A percentile compares a stretch with the other conserved stretches of the same genome.
These are phyloP conservation scores for Eolophus roseicapilla DNA, from an alignment of 2,113 vertebrate genomes.

Conservation along the genomic window DNA sequence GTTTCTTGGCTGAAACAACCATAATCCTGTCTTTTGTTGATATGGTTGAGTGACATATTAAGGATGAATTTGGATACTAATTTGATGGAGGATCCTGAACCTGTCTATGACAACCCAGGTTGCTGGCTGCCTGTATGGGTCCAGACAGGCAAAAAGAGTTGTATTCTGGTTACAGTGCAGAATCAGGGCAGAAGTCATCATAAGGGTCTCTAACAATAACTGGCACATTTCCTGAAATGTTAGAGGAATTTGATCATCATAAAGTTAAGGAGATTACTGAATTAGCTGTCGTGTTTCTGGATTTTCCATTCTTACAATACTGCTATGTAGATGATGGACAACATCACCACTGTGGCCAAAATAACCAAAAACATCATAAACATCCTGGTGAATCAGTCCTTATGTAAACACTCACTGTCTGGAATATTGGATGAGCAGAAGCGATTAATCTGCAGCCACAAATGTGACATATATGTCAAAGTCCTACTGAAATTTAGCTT, in stretches of 20 bases:
- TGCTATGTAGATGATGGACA: not conserved
- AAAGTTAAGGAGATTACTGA: not conserved
- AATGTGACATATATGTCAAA: not conserved
- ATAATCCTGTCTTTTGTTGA: not conserved
- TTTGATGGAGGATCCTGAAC: not conserved
- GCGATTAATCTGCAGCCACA: not conserved
- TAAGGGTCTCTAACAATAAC: not conserved
- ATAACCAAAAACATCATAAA: not conserved
- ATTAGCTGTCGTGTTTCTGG: not conserved
- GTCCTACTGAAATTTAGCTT: not conserved
- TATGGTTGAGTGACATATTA: not conserved
- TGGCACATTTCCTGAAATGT: not conserved
- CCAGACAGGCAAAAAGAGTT: not conserved
- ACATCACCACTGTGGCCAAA: not conserved
- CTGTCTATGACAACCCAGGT: fast-evolving
- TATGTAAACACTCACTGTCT: not conserved
- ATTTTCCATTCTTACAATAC: not conserved
- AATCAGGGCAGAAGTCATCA: not conserved
- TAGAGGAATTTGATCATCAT: not conserved
- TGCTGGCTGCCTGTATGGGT: not conserved
- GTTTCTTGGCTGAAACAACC: not conserved
- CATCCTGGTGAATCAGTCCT: not conserved
- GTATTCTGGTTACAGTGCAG: not conserved
- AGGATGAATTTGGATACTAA: not conserved
- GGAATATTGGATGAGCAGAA: not conserved